These are phyloP conservation scores for Montipora cactus DNA, from an alignment of 64 coral and sea anemone species.

Conservation along the genomic window DNA sequence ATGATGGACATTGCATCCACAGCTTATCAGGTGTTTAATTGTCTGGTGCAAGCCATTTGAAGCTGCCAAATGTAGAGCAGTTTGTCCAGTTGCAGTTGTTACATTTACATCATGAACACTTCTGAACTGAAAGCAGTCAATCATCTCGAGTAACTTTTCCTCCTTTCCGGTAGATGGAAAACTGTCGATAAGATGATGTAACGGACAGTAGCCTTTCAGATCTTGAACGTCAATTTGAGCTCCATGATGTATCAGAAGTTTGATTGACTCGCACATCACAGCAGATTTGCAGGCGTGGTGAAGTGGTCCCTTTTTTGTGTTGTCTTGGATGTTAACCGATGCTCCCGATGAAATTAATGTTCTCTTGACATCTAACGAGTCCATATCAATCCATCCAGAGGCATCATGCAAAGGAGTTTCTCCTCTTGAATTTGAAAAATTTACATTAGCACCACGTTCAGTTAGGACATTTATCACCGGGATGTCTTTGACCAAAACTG, in stretches of 20 bases:
- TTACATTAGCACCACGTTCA: neutral
- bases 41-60: neutral
- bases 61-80: neutral
- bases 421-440: neutral
- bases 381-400: neutral
- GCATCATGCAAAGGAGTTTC: neutral
- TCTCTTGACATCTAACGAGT: neutral
- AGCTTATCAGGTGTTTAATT: neutral
- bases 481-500: neutral
- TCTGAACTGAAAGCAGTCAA: neutral
- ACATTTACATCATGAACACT: neutral
- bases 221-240: neutral
- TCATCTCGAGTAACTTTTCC: neutral
- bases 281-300: neutral
- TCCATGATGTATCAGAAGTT: neutral
- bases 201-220: neutral
- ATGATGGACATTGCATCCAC: neutral
- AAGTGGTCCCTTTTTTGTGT: neutral
- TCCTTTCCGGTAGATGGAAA: neutral
- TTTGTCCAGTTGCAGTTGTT: neutral
- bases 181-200: neutral
- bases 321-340: neutral
- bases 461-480: neutral
- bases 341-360: neutral
- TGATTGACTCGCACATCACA: neutral